Conservation (phyloP, 35 echinoderm and acorn worm species). For the Ophiothrix spiculata region DNA sequence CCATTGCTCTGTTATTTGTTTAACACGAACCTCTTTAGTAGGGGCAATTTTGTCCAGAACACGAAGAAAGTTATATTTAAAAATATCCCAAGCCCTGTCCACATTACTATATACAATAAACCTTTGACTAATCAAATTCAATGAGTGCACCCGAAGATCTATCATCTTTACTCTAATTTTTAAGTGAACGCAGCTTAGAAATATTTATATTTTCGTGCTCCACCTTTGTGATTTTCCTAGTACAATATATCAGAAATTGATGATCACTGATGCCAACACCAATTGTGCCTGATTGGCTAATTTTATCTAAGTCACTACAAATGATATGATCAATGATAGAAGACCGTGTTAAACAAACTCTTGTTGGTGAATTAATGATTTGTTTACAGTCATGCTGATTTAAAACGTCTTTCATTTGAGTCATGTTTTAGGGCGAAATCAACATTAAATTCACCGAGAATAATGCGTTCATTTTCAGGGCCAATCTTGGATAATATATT, state of each 20-base stretch:
- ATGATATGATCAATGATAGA: neutral
- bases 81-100: neutral
- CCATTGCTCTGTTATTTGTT: neutral
- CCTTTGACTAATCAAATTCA: neutral
- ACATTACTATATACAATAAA: neutral
- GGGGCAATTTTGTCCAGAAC: neutral
- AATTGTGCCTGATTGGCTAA: neutral
- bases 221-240: neutral
- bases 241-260: neutral
- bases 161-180: too few species aligned
- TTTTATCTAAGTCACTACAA: neutral
- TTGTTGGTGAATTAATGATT: neutral
- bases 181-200: too few species aligned
- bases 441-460: neutral
- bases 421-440: neutral
- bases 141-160: too few species aligned
- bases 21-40: neutral
- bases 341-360: neutral
- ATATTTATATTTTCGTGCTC: neutral
- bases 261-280: neutral
- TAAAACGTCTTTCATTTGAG: neutral
- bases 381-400: neutral
- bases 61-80: neutral
- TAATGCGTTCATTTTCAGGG: neutral
- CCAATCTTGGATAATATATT: neutral